Evolutionary conservation across 2,888 invertebrate genomes (phyloP), one percentile per base, ranked within the genome.

Genomic region (Bhutanitis thaidina): DNA sequence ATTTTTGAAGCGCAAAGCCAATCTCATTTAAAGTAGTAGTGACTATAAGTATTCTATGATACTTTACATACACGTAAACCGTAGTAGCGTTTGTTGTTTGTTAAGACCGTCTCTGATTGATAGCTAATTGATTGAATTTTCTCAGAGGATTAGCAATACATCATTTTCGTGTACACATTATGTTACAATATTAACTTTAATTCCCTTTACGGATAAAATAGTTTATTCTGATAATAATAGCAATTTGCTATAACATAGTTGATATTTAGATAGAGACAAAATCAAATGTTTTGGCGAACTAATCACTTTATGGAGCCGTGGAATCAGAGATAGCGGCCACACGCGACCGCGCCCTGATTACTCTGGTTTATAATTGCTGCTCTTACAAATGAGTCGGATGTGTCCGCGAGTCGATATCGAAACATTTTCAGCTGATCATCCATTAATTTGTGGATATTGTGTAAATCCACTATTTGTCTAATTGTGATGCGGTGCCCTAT

Each of bases 401-500:
- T 72, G 76, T 73, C 74, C 71, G 76, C 70, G 72, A 70, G 71
- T 60, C 72, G 76, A 78, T 78, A 72, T 65, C 65, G 68, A 71
- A 77, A 84, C 84, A 79, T 81, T 84, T 84, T 81, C 76, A 69
- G 72, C 75, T 72, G 75, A 75, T 78, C 74, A 71, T 76, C 79
- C 85, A 84, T 87, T 88, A 86, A 86, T 84, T 86, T 84, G 81
- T 76, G 73, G 72, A 76, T 77, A 85, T 85, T 87, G 84, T 85
- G 75, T 77, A 69, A 77, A 71, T 71, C 67, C 70, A 71, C 75
- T 74, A 74, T 77, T 78, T 71, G 71, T 67, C 71, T 78, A 79
- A 80, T 80, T 77, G 74, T 71, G 75, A 69, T 69, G 66, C 52
- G 59, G 65, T 60, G 58, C 55, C 1, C 65, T 64, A 61, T 62